Evolutionary conservation across 2,113 vertebrate species (phyloP), one percentile per base, ranked within the genome.

Genomic region (Melanocharis versteri): DNA sequence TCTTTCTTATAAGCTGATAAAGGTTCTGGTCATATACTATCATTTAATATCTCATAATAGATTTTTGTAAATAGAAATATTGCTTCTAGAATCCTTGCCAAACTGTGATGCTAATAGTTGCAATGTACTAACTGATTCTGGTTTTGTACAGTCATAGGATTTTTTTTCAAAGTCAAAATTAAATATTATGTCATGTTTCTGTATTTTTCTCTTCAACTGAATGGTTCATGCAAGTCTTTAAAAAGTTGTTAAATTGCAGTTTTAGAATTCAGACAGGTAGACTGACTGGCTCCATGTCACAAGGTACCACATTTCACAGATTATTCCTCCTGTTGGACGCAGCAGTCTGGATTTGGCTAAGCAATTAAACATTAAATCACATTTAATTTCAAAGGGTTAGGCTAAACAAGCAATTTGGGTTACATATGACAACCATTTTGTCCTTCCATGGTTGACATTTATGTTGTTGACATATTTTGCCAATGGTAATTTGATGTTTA

Each of bases 331-430:
- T 89, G 9, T 47, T 72, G 37, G 24, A 60, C 0, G 2, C 57
- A 76, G 9, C 8, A 44, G 18, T 12, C 28, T 76, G 31, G 45
- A 77, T 82, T 82, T 89, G 31, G 39, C 57, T 69, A 89, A 68
- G 17, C 40, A 89, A 93, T 92, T 86, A 89, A 75, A 30, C 50
- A 60, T 84, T 81, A 91, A 94, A 95, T 71, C 58, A 71, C 44
- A n/a, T 78, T 83, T 69, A 15, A 60, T 93, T 94, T 93, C 48
- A 82, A 60, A 53, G 53, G 10, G 18, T 93, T 85, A 87, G 12
- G 20, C 53, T 79, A 72, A 95, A 72, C 54, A 89, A 91, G 69
- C 4, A 72, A 69, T 79, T 53, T 53, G 31, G 53, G 53, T 61
- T 87, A n/a, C 31, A n/a, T 45, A 30, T 69, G 40, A 66, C 33